These are phyloP conservation scores for Cossypha polioptera DNA, from an alignment of 2,797 vertebrate species.

Conservation along the genomic window DNA sequence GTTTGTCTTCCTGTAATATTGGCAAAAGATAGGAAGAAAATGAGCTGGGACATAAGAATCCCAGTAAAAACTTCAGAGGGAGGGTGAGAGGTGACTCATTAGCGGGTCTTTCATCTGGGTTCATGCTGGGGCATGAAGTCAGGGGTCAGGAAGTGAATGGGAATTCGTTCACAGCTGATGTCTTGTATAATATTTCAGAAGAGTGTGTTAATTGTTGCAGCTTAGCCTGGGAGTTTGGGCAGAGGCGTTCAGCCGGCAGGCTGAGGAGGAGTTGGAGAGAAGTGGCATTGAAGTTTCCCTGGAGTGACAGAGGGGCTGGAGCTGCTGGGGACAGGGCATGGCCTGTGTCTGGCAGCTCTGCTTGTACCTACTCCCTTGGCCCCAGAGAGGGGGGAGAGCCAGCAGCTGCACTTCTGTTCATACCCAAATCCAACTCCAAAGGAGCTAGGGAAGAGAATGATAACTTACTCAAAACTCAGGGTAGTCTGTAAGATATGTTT, in stretches of 20 bases:
- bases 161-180: background rate
- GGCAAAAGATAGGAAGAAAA: constrained; percentile 30
- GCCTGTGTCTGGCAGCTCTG: background rate
- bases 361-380: background rate
- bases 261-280: background rate
- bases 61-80: background rate
- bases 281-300: background rate
- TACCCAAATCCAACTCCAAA: background rate
- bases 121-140: background rate
- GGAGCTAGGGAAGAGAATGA: background rate
- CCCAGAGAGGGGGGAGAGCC: accelerated
- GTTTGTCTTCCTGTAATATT: constrained; percentile 3
- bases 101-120: constrained; percentile 8
- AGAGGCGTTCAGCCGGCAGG: background rate
- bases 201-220: background rate
- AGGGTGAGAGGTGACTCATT: constrained; percentile 18
- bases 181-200: constrained; percentile 12
- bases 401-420: background rate
- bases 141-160: constrained; percentile 17
- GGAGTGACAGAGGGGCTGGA: background rate
- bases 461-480: background rate
- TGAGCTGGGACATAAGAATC: background rate
- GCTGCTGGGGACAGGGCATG: background rate
- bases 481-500: background rate
- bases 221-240: background rate